Conservation (phyloP, 1,140 invertebrate species). For the Orius laevigatus region DNA sequence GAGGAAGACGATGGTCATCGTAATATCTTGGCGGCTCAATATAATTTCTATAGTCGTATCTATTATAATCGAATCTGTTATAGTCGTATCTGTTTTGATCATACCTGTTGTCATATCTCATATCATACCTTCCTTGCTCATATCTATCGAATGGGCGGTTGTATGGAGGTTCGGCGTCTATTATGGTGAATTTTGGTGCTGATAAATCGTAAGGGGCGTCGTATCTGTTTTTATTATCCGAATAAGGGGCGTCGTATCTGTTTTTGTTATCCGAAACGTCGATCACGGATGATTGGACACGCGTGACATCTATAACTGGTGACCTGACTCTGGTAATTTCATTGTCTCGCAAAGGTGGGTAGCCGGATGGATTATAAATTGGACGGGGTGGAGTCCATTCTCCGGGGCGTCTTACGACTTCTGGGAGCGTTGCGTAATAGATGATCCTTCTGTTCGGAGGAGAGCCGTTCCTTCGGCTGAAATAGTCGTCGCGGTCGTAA, state of each 20-base stretch:
- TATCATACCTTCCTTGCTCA: conserved; percentile 29
- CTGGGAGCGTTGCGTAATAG: conserved; percentile 33
- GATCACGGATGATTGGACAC: neutral
- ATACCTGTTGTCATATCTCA: neutral
- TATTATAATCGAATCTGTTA: neutral
- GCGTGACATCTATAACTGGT: conserved; percentile 12
- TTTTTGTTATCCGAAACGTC: neutral
- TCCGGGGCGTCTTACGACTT: conserved; percentile 29
- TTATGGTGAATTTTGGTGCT: conserved; percentile 15
- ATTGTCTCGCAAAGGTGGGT: conserved; percentile 9
- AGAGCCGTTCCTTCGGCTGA: neutral
- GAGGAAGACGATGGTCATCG: conserved; percentile 3
- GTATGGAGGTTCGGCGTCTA: conserved; percentile 17
- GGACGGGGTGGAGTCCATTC: conserved; percentile 19
- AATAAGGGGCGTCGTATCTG: neutral
- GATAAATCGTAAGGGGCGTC: conserved; percentile 1
- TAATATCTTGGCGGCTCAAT: neutral
- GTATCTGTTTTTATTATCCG: neutral
- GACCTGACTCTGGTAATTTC: conserved; percentile 15
- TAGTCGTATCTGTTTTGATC: conserved; percentile 1
- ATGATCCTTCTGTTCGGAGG: conserved; percentile 25
- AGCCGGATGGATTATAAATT: neutral
- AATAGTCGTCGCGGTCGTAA: conserved; percentile 6
- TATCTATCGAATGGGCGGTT: conserved; percentile 37
- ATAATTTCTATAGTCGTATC: neutral